These are phyloP conservation scores for Oscheius sp. DNA, from an alignment of 2,888 invertebrate species.

Conservation along the genomic window DNA sequence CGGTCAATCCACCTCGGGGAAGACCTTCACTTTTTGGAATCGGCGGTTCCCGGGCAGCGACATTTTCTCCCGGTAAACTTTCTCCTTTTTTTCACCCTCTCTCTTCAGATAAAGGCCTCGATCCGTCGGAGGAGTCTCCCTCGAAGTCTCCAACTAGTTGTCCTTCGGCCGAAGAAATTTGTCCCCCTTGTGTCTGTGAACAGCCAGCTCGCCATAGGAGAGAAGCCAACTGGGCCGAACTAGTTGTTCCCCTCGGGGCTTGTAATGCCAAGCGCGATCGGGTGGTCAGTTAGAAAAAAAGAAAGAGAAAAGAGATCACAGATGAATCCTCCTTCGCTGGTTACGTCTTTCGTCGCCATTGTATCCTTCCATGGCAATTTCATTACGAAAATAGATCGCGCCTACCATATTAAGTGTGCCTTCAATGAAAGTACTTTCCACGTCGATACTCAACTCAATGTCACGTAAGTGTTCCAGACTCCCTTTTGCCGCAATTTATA, in stretches of 20 bases:
- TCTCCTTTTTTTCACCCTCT: background rate
- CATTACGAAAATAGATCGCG: constrained; percentile 68
- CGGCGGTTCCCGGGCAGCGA: no score
- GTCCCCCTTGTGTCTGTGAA: constrained; percentile 39
- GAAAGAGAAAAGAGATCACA: constrained; percentile 30
- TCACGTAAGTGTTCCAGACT: constrained; percentile 46
- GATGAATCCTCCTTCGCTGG: constrained; percentile 66
- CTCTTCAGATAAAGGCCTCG: background rate
- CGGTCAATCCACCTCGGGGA: background rate
- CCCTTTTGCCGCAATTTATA: background rate
- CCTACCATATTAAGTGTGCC: constrained; percentile 66
- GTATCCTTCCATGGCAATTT: constrained; percentile 69
- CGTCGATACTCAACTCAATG: constrained; percentile 62
- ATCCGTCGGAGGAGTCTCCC: background rate
- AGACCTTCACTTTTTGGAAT: background rate
- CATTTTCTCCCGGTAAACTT: background rate
- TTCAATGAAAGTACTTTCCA: constrained; percentile 64
- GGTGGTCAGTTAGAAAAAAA: constrained; percentile 44
- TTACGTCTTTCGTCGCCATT: constrained; percentile 65
- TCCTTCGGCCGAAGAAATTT: constrained; percentile 10
- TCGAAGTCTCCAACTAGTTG: background rate
- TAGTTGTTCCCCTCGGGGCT: constrained; percentile 60
- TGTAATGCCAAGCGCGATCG: constrained; percentile 67
- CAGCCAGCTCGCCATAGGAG: constrained; percentile 34
- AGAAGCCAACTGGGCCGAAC: constrained; percentile 52